Evolutionary conservation across 1,140 invertebrate species (phyloP).

Genomic region (Ganaspis sp.): DNA sequence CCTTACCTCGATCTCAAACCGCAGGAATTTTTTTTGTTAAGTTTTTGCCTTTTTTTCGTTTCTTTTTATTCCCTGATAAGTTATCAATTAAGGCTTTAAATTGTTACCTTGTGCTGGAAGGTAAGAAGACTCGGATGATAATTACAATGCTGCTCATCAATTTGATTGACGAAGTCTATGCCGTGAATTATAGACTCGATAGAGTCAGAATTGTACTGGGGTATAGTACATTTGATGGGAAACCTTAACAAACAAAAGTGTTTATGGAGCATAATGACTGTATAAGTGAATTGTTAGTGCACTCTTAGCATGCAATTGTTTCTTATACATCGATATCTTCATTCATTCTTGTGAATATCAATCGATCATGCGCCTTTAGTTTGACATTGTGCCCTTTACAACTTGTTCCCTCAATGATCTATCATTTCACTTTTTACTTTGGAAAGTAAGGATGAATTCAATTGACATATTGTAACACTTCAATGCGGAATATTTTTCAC

Average conservation of each 20-base stretch:
- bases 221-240: constrained; percentile 42
- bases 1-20: no score
- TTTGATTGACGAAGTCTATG: constrained; percentile 5
- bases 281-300: neutral
- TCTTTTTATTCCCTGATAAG: no score
- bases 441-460: constrained; percentile 15
- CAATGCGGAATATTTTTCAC: neutral
- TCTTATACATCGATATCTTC: constrained; percentile 8
- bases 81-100: constrained; percentile 27
- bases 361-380: neutral
- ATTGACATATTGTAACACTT: constrained; percentile 3
- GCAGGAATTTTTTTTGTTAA: no score
- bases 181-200: neutral
- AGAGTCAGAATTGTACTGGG: no score
- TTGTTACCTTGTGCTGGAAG: neutral
- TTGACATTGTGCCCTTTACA: constrained; percentile 24
- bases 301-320: neutral
- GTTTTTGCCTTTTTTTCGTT: no score
- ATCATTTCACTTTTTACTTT: neutral
- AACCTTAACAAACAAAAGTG: constrained; percentile 50
- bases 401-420: constrained; percentile 1
- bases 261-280: constrained; percentile 39
- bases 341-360: neutral
- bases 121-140: neutral
- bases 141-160: constrained; percentile 23